Evolutionary conservation across 2,888 invertebrate genomes (phyloP), one percentile per base, ranked within the genome.

Genomic region (Mimumesa dahlbomi): DNA sequence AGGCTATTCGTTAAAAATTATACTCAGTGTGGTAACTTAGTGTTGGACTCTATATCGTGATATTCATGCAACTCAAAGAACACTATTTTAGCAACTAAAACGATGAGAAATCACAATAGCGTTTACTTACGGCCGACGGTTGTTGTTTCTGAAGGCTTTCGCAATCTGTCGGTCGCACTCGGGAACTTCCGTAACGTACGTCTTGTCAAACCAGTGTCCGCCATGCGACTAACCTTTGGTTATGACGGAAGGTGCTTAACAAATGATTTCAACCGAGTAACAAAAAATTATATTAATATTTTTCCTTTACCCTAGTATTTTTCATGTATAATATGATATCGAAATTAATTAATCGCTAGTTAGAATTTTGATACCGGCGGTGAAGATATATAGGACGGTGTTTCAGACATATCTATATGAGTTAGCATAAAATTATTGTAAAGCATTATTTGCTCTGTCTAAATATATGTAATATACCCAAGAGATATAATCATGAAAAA

Each of bases 51-150:
- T 14, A 7, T 49, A 31, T 49, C 22, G 18, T 5, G 31, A 43
- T 50, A 53, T 4, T 16, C 53, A 49, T 54, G 61, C 58, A 46
- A 48, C 49, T 6, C 13, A 43, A 22, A 61, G 31, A 29, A 18
- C 57, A 64, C 29, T 52, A 67, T 70, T 68, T 75, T 73, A 66
- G 22, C 46, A 9, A 58, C 18, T 59, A 77, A 82, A 75, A 57
- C 48, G 61, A 79, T 52, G 58, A 76, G 65, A 75, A 68, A 84
- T 79, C 84, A 83, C 79, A 84, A 82, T 84, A 88, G 86, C 88
- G 87, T 86, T 89, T 90, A 91, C 91, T 91, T 90, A 91, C 91
- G 90, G 90, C 89, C 90, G 89, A 89, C 86, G 88, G 88, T 90
- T 90, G 90, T 90, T 90, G 90, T 91, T 90, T 90, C 90, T 88